Percentiles rank a stretch among this genome's conserved stretches.
Conservation (phyloP, 2,113 vertebrate genomes). For the Passer montanus region DNA sequence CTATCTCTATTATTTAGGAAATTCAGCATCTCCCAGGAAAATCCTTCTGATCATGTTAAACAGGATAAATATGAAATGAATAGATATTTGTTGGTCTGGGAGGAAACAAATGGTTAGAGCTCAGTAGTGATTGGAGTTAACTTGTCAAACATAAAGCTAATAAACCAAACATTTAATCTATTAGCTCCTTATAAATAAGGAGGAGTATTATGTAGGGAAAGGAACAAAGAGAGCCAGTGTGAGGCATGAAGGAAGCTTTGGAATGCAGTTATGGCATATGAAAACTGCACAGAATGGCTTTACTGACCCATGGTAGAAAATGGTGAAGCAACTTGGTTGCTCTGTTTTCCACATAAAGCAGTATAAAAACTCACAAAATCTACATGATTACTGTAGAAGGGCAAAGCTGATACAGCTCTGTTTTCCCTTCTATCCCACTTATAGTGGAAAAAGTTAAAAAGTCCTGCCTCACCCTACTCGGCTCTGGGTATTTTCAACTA, state of each 20-base stretch:
- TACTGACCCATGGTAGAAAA: background rate
- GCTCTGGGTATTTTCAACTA: background rate
- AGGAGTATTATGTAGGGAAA: background rate
- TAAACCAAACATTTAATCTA: background rate
- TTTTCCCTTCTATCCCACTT: background rate
- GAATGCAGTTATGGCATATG: fast-evolving
- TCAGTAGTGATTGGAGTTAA: background rate
- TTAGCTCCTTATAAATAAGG: background rate
- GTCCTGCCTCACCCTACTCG: background rate
- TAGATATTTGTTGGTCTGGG: background rate
- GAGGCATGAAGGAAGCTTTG: background rate
- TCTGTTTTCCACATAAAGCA: background rate
- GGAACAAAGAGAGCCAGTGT: background rate
- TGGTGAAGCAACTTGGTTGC: fast-evolving
- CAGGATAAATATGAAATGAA: background rate
- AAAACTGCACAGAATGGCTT: background rate
- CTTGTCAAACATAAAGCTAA: background rate
- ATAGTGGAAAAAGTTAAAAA: background rate
- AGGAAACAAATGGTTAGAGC: background rate
- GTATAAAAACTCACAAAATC: background rate
- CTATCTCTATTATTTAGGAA: background rate
- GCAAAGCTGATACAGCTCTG: background rate
- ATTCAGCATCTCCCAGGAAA: background rate
- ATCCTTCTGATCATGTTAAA: background rate
- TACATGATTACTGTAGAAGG: background rate